Base-by-base conservation (phyloP, 1,140 invertebrate species). In the Diorhabda carinulata region DNA sequence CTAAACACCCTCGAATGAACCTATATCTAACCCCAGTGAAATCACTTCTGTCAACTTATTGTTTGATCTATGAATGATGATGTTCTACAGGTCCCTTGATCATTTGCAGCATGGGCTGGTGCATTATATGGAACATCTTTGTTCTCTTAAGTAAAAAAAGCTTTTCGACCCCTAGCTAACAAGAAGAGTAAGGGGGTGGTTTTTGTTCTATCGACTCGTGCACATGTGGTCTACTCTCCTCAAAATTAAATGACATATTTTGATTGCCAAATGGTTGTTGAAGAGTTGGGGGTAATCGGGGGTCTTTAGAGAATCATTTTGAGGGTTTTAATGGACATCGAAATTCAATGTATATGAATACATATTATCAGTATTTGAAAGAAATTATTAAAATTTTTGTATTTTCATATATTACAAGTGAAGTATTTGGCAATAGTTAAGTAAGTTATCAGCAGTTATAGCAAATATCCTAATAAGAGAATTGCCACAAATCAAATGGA, bases 81-180 rank as follows among this genome's bases (percentile, higher is more conserved):
- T 60, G 62, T 71, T 68, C 68, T 52, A 67, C 65, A 60, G 58
- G 70, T 68, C 70, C 67, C 70, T 72, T 72, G 70, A 72, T 72
- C 70, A 72, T 68, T 72, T 72, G 45, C 70, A 72, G 70, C 47
- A 66, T 68, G 70, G 70, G 70, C 47, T 56, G 69, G 61, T 61
- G 59, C 59, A 41, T 61, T 43, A 43, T 9, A 65, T 43, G 7
- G 47, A 60, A 52, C 47, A 52, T 68, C 70, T 71, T 71, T 71
- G 70, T 71, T 67, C 52, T 47, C 25, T 56, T 61, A 59, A 60
- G 65, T 67, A 67, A 67, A 67, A 52, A 64, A 67, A 67, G 65
- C 65, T 61, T 61, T 41, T 41, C 59, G 59, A 52, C 47, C 47
- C 47, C 47, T 52, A 4, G 47, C n/a, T n/a, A n/a, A 52, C 6